phyloP scores from a whole-genome alignment of 2,797 vertebrate genomes.

The Chaetodon trifasciatus region DNA sequence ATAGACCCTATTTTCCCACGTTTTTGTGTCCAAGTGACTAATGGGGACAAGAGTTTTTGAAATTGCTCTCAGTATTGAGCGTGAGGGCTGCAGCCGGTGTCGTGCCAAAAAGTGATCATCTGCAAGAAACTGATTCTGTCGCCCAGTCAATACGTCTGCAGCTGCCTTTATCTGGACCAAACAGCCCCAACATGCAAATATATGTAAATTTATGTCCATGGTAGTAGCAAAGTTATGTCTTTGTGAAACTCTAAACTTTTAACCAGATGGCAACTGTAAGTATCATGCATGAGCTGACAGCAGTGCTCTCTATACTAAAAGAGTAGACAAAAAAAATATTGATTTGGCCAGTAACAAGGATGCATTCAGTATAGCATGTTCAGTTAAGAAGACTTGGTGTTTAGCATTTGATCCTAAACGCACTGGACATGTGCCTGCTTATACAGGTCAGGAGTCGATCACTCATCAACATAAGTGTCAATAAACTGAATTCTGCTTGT shows the following conservation, averaged over 20 bases:
- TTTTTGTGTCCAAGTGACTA: no score
- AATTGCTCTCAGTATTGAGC: no score
- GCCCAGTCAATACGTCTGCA: no score
- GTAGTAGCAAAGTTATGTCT: no score
- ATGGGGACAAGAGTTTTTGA: no score
- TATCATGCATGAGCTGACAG: background rate
- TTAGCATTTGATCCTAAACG: background rate
- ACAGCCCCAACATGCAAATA: no score
- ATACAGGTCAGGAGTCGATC: slow-evolving; percentile 8
- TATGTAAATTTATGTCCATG: no score
- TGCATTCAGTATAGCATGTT: background rate
- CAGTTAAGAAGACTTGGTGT: background rate
- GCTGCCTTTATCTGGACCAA: no score
- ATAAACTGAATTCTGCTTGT: slow-evolving; percentile 10
- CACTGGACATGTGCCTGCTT: background rate
- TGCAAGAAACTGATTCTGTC: no score
- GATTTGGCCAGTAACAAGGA: background rate
- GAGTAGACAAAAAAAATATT: background rate
- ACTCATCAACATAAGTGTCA: slow-evolving; percentile 19
- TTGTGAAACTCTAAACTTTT: background rate
- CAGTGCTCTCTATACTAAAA: background rate
- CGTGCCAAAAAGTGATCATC: no score
- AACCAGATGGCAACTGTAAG: background rate
- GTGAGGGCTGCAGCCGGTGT: no score
- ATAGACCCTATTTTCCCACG: no score